phyloP scores from a whole-genome alignment of 2,113 vertebrate species.

The Peucedramus taeniatus region DNA sequence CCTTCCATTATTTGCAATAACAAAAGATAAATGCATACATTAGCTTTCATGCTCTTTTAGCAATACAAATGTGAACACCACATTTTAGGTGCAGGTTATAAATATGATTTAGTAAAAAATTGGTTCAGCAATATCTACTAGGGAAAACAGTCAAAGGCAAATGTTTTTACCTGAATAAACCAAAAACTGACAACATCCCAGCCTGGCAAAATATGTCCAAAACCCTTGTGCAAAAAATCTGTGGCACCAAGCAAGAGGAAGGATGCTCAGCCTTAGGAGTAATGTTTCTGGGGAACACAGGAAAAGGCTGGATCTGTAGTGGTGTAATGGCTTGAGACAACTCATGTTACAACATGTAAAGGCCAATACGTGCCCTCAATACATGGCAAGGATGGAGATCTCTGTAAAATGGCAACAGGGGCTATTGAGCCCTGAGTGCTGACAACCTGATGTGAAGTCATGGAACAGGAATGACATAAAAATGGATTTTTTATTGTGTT shows the following conservation, averaged over 20 bases:
- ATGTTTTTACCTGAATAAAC: neutral
- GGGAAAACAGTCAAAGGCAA: neutral
- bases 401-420: neutral
- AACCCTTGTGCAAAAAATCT: neutral
- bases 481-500: neutral
- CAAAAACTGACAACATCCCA: neutral
- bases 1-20: neutral
- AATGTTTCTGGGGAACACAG: neutral
- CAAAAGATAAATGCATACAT: neutral
- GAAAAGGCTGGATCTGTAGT: neutral
- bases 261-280: neutral
- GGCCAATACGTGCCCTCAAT: rapidly evolving
- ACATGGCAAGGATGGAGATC: neutral
- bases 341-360: rapidly evolving
- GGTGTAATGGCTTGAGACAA: neutral
- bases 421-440: neutral
- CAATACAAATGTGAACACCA: neutral
- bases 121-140: neutral
- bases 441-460: neutral
- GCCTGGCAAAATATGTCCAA: neutral
- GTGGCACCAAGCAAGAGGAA: neutral
- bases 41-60: neutral
- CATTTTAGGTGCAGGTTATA: neutral
- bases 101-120: neutral
- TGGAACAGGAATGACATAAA: neutral